These are phyloP conservation scores for Holacanthella duospinosa DNA, from an alignment of 2,888 invertebrate genomes.

Conservation along the genomic window DNA sequence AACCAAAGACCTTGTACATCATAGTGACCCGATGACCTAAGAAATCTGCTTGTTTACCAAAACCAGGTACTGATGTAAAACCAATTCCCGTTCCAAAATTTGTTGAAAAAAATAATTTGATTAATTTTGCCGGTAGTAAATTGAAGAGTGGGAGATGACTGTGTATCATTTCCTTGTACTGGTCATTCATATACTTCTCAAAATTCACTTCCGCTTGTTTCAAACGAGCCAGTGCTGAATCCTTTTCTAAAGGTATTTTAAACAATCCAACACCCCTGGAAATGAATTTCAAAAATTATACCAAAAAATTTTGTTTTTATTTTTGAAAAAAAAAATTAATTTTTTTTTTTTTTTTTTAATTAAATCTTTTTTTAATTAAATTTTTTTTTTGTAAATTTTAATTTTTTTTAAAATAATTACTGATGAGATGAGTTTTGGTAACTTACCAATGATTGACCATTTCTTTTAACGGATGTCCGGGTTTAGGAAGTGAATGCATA, in stretches of 20 bases:
- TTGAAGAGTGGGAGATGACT: conserved; percentile 29
- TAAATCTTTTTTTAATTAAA: no score
- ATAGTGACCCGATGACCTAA: conserved; percentile 23
- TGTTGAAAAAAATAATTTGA: conserved; percentile 29
- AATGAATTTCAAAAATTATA: no score
- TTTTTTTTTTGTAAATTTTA: not conserved
- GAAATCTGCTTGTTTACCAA: conserved; percentile 19
- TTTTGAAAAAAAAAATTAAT: not conserved
- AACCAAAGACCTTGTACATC: conserved; percentile 35
- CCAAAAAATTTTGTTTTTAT: no score
- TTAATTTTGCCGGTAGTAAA: conserved; percentile 20
- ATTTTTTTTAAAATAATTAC: not conserved
- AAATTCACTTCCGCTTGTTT: conserved; percentile 25
- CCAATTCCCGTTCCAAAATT: conserved; percentile 35
- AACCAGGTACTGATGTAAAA: conserved; percentile 33
- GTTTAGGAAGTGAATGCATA: conserved; percentile 33
- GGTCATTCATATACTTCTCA: conserved; percentile 24
- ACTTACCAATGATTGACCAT: conserved; percentile 34
- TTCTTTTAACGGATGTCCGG: conserved; percentile 28
- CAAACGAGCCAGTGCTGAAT: conserved; percentile 19
- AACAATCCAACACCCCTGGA: conserved; percentile 32
- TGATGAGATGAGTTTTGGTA: not conserved
- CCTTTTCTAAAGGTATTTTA: conserved; percentile 25
- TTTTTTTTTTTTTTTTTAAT: not conserved
- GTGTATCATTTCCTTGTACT: conserved; percentile 28